Conservation (phyloP, 2,888 invertebrate genomes). For the Cremastinae sp. region DNA sequence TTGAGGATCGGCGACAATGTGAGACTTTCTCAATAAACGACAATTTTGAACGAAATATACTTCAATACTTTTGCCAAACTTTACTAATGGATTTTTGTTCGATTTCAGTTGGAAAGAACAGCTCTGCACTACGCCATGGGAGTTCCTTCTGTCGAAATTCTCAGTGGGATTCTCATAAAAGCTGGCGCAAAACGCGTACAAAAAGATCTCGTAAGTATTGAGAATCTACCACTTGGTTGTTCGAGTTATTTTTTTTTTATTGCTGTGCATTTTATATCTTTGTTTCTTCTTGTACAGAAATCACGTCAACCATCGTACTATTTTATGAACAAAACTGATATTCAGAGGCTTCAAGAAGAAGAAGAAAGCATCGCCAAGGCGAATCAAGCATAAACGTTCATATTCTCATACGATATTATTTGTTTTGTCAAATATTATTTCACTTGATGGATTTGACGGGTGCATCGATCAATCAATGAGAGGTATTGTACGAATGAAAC, state of each 20-base stretch:
- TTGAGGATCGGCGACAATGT: conserved; percentile 92
- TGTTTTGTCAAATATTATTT: conserved; percentile 26
- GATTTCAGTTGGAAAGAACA: conserved; percentile 90
- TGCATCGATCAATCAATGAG: conserved; percentile 16
- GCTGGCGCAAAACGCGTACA: conserved; percentile 91
- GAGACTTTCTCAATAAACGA: conserved; percentile 76
- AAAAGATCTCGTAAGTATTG: conserved; percentile 86
- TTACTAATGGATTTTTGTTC: conserved; percentile 21
- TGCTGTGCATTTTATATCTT: neutral
- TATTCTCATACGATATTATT: conserved; percentile 24
- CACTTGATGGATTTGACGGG: conserved; percentile 28
- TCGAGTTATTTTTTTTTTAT: neutral
- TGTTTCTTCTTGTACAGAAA: conserved; percentile 81
- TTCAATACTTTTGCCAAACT: no score
- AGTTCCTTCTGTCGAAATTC: conserved; percentile 89
- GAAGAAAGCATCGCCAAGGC: conserved; percentile 84
- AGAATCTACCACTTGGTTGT: conserved; percentile 81
- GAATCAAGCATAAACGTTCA: conserved; percentile 29
- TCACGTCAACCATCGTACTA: conserved; percentile 95
- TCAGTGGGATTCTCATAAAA: conserved; percentile 90
- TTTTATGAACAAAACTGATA: conserved; percentile 95
- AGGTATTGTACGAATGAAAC: neutral
- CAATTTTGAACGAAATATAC: no score
- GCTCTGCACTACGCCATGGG: conserved; percentile 96
- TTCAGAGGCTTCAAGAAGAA: conserved; percentile 91